Base-by-base conservation (phyloP, 1,140 invertebrate species). In the Penaeus vannamei region DNA sequence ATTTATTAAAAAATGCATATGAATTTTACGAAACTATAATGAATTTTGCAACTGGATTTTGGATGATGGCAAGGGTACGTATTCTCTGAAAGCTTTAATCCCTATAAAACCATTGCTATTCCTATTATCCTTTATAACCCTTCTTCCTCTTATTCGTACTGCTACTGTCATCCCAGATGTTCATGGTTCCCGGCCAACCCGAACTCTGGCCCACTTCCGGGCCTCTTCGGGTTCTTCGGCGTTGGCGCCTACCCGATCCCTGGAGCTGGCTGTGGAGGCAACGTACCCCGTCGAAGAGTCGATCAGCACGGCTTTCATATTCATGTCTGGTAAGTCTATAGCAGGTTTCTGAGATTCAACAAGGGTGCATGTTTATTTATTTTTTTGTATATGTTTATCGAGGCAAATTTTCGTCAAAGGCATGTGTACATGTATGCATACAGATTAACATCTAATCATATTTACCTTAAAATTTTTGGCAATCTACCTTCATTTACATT, bases 221-320 rank as follows among this genome's bases (percentile, higher is more conserved):
- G 62, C 69, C 81, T 91, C 53, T 91, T 91, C 23, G 90, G 90
- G 4, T 91, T 91, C 90, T 91, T 91, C 26, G 90, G 90, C 10
- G 76, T 91, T 0, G 90, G 90, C 12, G 60, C 83, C 29, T 91
- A 91, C 85, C 90, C 90, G 53, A 87, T 91, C 22, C 19, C 76
- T 91, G n/a, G 90, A 91, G 81, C 66, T 91, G 85, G 85, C 90
- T 42, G 90, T 91, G 53, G 90, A 91, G 87, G 72, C 87, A 2
- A 91, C 90, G 4, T 91, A 85, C 62, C 90, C 90, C 17, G 87
- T 91, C 23, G 90, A 91, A 69, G 87, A 90, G 61, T 66, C 59
- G 42, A 87, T 91, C 82, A 91, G 90, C 81, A 91, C 90, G 8
- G 90, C 90, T 61, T 91, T 91, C 36, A 91, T 91, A 22, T 91